A percentile compares a stretch with the other conserved stretches of the same genome.
phyloP scores from a whole-genome alignment of 1,140 invertebrate species.

The Ostrea edulis region DNA sequence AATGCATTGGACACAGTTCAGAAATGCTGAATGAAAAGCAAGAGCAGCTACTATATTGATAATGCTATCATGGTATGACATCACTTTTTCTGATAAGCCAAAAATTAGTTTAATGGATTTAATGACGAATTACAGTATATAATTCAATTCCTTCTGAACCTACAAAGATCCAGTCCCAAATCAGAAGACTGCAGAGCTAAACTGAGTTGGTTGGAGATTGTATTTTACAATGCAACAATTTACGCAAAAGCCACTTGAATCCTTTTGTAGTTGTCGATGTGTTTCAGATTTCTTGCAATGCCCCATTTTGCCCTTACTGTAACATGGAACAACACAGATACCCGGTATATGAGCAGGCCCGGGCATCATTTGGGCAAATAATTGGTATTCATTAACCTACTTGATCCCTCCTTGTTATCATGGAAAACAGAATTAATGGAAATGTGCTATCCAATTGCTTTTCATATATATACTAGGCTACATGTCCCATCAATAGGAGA shows the following conservation, averaged over 20 bases:
- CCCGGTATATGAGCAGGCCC: no score
- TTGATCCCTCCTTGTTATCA: not conserved
- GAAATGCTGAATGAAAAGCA: not conserved
- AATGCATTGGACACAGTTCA: conserved; percentile 20
- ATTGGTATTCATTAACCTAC: no score
- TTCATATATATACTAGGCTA: not conserved
- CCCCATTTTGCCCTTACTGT: no score
- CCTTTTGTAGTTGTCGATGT: no score
- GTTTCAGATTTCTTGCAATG: no score
- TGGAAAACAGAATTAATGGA: not conserved
- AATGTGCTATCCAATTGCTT: conserved; percentile 2
- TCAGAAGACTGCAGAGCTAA: no score
- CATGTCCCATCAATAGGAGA: conserved; percentile 13
- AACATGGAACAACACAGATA: no score
- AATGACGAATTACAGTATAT: not conserved
- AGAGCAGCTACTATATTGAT: not conserved
- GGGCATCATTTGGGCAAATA: no score
- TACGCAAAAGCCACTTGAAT: no score
- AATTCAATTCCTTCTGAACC: not conserved
- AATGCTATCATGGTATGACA: conserved; percentile 11
- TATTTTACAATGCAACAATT: no score
- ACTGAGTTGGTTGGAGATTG: no score
- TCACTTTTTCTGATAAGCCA: not conserved
- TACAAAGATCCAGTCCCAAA: no score
- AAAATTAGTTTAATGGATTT: not conserved